Percentiles rank a stretch among this genome's conserved stretches.
phyloP scores from a whole-genome alignment of 1,140 invertebrate genomes.

The Xylocopa sonorina region DNA sequence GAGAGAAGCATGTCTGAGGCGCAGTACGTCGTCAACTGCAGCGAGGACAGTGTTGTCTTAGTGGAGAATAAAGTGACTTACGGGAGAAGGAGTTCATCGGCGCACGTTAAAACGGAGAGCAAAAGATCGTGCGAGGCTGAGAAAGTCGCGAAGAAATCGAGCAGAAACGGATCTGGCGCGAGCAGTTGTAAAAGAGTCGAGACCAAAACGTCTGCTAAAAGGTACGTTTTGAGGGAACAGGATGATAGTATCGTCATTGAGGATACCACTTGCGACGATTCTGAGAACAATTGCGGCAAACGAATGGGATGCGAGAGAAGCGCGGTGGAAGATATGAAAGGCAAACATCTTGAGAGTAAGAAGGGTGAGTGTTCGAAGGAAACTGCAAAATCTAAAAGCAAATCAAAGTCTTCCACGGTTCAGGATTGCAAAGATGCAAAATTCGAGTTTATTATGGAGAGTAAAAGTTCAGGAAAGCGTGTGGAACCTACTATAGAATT shows the following conservation, averaged over 20 bases:
- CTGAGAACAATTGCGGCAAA: background rate
- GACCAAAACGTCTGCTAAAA: conserved; percentile 1
- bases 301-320: conserved; percentile 19
- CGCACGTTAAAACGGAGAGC: background rate
- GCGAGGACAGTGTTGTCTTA: conserved; percentile 75
- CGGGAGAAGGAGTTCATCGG: background rate
- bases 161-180: background rate
- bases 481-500: background rate
- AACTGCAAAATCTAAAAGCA: conserved; percentile 1
- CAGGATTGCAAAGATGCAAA: conserved; percentile 1
- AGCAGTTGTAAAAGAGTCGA: conserved; percentile 5
- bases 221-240: conserved; percentile 62
- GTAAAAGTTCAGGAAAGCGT: background rate
- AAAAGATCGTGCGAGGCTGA: conserved; percentile 2
- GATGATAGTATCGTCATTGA: conserved; percentile 67
- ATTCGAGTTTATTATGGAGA: background rate
- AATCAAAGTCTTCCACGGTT: conserved; percentile 11
- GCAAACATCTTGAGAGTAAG: background rate
- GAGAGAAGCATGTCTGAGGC: conserved; percentile 69
- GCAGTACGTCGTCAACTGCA: conserved; percentile 77
- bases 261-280: conserved; percentile 29
- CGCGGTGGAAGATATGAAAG: background rate
- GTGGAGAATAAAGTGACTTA: conserved; percentile 71
- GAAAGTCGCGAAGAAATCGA: background rate
- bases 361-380: background rate